A percentile compares a stretch with the other conserved stretches of the same genome.
Conservation (phyloP, 2,797 vertebrate species). For the Poeciliopsis gracilis region DNA sequence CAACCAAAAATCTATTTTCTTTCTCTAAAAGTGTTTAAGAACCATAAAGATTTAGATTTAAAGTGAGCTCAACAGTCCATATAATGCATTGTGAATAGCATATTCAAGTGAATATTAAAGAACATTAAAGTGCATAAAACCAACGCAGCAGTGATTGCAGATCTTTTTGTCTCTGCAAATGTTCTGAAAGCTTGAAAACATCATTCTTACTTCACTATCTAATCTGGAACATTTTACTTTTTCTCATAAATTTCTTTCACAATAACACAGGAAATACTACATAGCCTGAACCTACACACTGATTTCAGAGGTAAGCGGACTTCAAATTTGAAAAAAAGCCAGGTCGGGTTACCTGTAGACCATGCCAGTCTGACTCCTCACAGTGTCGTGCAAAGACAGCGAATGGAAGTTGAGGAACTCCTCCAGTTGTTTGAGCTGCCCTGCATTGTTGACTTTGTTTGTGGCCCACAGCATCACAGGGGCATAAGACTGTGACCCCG, state of each 20-base stretch:
- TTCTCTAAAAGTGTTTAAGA: neutral
- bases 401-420: slow-evolving; percentile 87
- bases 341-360: slow-evolving; percentile 76
- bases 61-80: slow-evolving; percentile 27
- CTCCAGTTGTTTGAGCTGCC: slow-evolving; percentile 84
- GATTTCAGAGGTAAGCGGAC: neutral
- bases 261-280: too few relatives aligned
- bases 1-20: neutral
- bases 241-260: neutral
- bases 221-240: neutral
- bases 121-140: neutral
- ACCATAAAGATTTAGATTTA: slow-evolving; percentile 11
- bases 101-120: neutral
- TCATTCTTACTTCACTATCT: neutral
- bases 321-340: slow-evolving; percentile 8
- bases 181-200: neutral
- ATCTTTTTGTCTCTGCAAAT: neutral
- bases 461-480: slow-evolving; percentile 72
- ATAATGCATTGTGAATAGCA: slow-evolving; percentile 12
- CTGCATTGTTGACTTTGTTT: slow-evolving; percentile 51
- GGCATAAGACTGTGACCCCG: slow-evolving; percentile 43
- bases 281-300: neutral
- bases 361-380: slow-evolving; percentile 82
- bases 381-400: slow-evolving; percentile 83
- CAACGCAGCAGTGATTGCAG: neutral